Evolutionary conservation across 2,797 vertebrate genomes (phyloP), one percentile per base, ranked within the genome.

Genomic region (Oceanodroma leucorhoa): DNA sequence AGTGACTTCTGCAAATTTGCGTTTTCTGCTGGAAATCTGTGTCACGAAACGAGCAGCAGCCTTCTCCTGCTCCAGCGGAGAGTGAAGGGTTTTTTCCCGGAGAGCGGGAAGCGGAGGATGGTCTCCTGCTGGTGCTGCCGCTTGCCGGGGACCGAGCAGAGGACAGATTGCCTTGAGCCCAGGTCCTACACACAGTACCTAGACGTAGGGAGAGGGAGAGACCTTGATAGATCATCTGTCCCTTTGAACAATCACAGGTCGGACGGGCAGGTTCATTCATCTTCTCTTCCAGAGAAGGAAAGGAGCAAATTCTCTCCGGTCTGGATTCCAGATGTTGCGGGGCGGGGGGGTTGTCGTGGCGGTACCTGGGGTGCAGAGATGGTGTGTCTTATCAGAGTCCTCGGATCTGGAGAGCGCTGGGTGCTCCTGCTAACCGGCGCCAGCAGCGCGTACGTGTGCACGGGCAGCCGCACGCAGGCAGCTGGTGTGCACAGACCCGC

Each of bases 261-360:
- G 29, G 67, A 11, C 4, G 1, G 69, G 70, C 81, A 70, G 64
- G 67, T 83, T 38, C 96, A 95, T 93, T 24, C 73, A 65, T 96
- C 91, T 92, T 84, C 34, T 54, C 61, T 71, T 32, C 24, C 26
- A 3, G 73, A 57, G 80, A 24, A 71, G 89, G 57, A 48, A 40
- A 67, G 34, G 53, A 94, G 72, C 30, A 23, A 29, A 78, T 57
- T 45, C 61, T 24, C 69, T 61, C 55, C 3, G 30, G 50, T 90
- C 94, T 95, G 94, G 80, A 81, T 78, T 89, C 93, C 96, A 97
- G 91, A 95, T 95, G 95, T 84, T 32, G 15, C 36, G 11, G 15
- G 40, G 18, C 16, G 38, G 26, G 29, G 30, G 51, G 13, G 15
- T 40, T 61, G 43, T 72, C 0, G 3, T 22, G 73, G 41, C 53